Percentiles rank a stretch among this genome's conserved stretches.
These are phyloP conservation scores for Caranx ignobilis DNA, from an alignment of 2,113 vertebrate species.

Conservation along the genomic window DNA sequence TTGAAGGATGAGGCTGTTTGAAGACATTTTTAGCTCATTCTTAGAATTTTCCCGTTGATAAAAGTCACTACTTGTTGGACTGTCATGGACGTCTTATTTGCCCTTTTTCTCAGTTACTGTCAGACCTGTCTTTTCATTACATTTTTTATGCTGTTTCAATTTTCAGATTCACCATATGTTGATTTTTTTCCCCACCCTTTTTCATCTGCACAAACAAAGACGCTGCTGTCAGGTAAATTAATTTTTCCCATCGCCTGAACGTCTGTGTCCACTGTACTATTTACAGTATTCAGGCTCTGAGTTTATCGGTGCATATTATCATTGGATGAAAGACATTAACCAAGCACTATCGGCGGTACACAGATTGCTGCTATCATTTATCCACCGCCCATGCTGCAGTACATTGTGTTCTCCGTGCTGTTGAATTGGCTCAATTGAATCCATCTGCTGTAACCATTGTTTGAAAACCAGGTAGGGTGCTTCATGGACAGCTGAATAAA, in stretches of 20 bases:
- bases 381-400: conserved; percentile 9
- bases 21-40: background rate
- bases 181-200: background rate
- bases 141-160: conserved; percentile 3
- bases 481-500: conserved; percentile 53
- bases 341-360: background rate
- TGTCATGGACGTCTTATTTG: conserved; percentile 1
- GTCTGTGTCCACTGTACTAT: background rate
- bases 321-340: conserved; percentile 30
- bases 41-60: background rate
- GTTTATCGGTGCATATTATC: background rate
- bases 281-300: background rate
- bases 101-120: background rate
- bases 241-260: background rate
- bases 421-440: conserved; percentile 58
- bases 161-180: background rate
- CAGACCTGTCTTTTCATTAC: background rate
- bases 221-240: background rate
- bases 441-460: conserved; percentile 49
- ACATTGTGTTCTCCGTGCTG: conserved; percentile 12
- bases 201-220: background rate
- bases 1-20: background rate
- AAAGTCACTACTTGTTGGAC: background rate
- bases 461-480: conserved; percentile 60
- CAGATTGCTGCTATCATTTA: conserved; percentile 38